Conservation (phyloP, 2,113 vertebrate species). For the Amblyornis subalaris region DNA sequence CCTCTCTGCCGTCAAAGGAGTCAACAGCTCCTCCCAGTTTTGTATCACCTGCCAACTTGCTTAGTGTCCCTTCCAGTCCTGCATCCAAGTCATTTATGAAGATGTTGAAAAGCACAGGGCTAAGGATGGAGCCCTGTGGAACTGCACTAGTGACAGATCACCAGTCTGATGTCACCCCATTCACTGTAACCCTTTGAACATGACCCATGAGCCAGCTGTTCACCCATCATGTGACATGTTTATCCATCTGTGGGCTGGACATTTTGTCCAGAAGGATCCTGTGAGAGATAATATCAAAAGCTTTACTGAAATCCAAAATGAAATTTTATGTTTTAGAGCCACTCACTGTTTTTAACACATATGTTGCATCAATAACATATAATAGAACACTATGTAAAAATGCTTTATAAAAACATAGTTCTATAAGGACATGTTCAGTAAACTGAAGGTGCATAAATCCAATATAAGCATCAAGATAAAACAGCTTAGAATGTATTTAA, state of each 20-base stretch:
- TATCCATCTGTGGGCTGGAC: not conserved
- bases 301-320: not conserved
- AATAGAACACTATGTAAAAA: not conserved
- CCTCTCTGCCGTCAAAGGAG: not conserved
- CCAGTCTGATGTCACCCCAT: not conserved
- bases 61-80: not conserved
- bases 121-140: not conserved
- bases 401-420: not conserved
- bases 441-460: not conserved
- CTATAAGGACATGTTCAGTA: not conserved
- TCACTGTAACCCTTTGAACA: not conserved
- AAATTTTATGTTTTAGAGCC: not conserved
- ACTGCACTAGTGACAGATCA: not conserved
- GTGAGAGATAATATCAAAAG: not conserved
- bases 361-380: not conserved
- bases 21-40: not conserved
- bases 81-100: not conserved
- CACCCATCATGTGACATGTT: not conserved
- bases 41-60: not conserved
- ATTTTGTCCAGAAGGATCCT: not conserved
- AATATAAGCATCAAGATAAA: not conserved
- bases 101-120: not conserved
- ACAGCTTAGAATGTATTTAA: not conserved
- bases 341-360: not conserved
- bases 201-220: not conserved